Percentiles rank a stretch among this genome's conserved stretches.
Conservation (phyloP, 2,888 invertebrate genomes). For the Eupithecia insigniata region DNA sequence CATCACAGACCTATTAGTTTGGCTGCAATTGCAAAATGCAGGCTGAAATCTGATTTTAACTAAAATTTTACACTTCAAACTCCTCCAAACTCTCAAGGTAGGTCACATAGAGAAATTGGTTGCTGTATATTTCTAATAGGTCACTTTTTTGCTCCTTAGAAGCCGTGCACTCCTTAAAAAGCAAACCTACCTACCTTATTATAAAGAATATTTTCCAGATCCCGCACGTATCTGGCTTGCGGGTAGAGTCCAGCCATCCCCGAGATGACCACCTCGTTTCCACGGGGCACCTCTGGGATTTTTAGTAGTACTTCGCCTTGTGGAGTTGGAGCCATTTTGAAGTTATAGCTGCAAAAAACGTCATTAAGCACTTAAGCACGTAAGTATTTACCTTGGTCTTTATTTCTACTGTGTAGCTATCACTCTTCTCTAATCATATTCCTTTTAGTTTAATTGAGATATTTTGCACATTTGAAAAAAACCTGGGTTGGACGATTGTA, state of each 20-base stretch:
- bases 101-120: no score
- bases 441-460: neutral
- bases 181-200: slow-evolving; percentile 37
- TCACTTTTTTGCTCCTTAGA: neutral
- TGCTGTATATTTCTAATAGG: neutral
- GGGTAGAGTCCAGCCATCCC: slow-evolving; percentile 44
- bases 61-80: no score
- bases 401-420: neutral
- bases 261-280: slow-evolving; percentile 39
- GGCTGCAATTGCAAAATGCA: no score
- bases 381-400: neutral
- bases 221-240: slow-evolving; percentile 34
- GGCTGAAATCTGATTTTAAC: no score
- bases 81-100: no score
- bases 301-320: slow-evolving; percentile 12
- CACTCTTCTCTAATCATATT: neutral
- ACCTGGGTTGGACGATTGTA: neutral
- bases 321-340: slow-evolving; percentile 17
- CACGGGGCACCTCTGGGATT: neutral
- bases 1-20: no score
- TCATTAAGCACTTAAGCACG: no score
- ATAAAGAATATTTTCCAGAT: slow-evolving; percentile 40
- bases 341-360: neutral
- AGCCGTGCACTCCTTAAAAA: neutral
- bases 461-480: neutral